Evolutionary conservation across 1,140 invertebrate species (phyloP), one percentile per base, ranked within the genome.

Genomic region (Andrena cerasifolii): DNA sequence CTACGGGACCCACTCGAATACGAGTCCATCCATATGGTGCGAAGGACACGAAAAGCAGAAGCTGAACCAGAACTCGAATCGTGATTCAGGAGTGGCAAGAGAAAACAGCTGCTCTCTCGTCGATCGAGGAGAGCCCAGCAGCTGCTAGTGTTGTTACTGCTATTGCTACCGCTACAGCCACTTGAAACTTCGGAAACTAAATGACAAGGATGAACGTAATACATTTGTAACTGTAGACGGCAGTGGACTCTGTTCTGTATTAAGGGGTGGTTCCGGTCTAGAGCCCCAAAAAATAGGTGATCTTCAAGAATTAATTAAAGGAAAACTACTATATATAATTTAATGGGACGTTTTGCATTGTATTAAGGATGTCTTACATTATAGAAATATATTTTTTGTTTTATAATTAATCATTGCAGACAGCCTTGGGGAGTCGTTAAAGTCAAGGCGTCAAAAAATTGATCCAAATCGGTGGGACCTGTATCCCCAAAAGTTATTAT

Each of bases 41-140:
- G 51, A 21, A 10, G 49, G 70, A 65, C 71, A 84, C 49, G 74
- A 56, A 65, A 70, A 58, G n/a, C 77, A 83, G 54, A 72, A 79
- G 56, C 61, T 49, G 36, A 71, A 61, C 21, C 59, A 73, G 74
- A 84, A 80, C 62, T 62, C 45, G 21, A 45, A 81, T 74, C 70
- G 26, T 54, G 74, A 73, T 85, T 71, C 59, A 68, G 59, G 21
- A 75, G 66, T n/a, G 31, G 28, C 28, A 53, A 66, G 54, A 76
- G 36, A 73, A 53, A 80, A 74, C 62, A 83, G 73, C 74, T 79
- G 78, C 66, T 53, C 47, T 71, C 70, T 68, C 65, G 61, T 56
- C 40, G 56, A 61, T 72, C 51, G 26, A 73, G 18, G 61, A 74
- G 77, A 75, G 66, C 47, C 31, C 33, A 47, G 78, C 83, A 85